A percentile compares a stretch with the other conserved stretches of the same genome.
Evolutionary conservation across 2,113 vertebrate species (phyloP).

Genomic region (Rostratula benghalensis): DNA sequence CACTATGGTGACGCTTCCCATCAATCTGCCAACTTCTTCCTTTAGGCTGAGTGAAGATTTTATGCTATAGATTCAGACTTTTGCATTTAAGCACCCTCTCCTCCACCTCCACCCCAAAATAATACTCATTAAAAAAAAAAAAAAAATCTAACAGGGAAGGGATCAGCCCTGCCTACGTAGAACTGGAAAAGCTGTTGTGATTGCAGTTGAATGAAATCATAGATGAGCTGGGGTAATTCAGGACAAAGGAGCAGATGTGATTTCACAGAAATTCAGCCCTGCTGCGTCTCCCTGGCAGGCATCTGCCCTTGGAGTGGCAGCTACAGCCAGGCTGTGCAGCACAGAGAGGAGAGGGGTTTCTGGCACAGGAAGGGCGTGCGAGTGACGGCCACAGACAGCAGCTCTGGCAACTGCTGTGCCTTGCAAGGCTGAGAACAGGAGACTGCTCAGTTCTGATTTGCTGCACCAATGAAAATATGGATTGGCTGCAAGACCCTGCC

Average conservation of each 20-base stretch:
- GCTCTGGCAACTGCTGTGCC: neutral
- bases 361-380: neutral
- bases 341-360: neutral
- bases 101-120: constrained; percentile 10
- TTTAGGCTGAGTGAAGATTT: constrained; percentile 21
- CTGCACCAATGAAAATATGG: constrained; percentile 4
- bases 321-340: neutral
- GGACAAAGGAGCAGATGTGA: constrained; percentile 42
- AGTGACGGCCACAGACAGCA: neutral
- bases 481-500: neutral
- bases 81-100: constrained; percentile 20
- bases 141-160: neutral
- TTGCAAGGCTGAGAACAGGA: neutral
- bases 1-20: neutral
- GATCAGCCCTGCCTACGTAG: constrained; percentile 31
- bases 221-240: constrained; percentile 15
- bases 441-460: constrained; percentile 4
- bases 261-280: neutral
- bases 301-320: neutral
- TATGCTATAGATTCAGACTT: constrained; percentile 28
- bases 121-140: neutral
- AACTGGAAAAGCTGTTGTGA: constrained; percentile 9
- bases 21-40: constrained; percentile 28
- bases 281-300: neutral
- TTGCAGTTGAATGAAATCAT: constrained; percentile 39